Conservation (phyloP, 92 coral and sea anemone species). For the Paragorgia papillata region DNA sequence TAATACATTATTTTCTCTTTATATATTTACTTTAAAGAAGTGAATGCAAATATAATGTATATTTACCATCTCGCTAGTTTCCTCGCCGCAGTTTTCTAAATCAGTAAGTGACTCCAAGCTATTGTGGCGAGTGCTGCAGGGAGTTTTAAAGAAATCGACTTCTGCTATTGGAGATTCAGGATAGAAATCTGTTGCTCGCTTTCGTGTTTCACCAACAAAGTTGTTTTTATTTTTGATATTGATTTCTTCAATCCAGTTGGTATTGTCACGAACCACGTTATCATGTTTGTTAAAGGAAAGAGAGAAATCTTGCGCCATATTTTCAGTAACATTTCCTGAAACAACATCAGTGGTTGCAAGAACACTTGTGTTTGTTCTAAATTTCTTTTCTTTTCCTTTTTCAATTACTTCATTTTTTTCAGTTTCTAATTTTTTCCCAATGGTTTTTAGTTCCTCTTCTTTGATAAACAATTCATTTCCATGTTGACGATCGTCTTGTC, state of each 20-base stretch:
- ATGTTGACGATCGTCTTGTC: neutral
- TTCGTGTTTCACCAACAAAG: constrained; percentile 33
- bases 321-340: neutral
- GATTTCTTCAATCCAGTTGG: neutral
- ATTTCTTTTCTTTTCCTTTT: neutral
- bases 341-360: neutral
- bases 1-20: no score
- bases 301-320: neutral
- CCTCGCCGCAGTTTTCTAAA: constrained; percentile 41
- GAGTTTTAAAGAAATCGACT: constrained; percentile 88
- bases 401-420: neutral
- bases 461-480: neutral
- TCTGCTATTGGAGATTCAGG: constrained; percentile 95
- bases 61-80: constrained; percentile 40
- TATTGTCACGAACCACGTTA: neutral
- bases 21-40: no score
- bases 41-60: no score
- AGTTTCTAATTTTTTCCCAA: neutral
- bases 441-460: neutral
- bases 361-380: neutral
- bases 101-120: constrained; percentile 78
- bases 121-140: constrained; percentile 93
- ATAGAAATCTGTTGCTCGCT: constrained; percentile 56
- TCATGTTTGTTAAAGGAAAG: neutral
- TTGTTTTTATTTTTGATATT: neutral